phyloP scores from a whole-genome alignment of 2,888 invertebrate genomes.

The Automeris io region DNA sequence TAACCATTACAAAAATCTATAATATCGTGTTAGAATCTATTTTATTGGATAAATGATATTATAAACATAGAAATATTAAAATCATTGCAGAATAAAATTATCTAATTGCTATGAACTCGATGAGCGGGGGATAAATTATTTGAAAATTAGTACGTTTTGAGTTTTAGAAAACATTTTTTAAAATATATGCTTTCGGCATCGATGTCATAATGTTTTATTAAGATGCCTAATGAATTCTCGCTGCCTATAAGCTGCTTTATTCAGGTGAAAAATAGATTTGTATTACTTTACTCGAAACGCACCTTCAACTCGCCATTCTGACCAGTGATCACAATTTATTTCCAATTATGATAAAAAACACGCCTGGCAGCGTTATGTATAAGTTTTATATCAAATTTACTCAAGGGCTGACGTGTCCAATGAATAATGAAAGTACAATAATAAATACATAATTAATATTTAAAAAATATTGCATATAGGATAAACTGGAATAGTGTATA shows the following conservation, averaged over 20 bases:
- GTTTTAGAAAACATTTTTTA: too few species aligned
- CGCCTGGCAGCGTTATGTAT: constrained; percentile 39
- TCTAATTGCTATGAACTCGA: too few species aligned
- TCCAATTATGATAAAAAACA: constrained; percentile 8
- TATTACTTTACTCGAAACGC: constrained; percentile 24
- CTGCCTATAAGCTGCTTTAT: not conserved
- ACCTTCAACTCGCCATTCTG: not conserved
- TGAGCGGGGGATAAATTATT: too few species aligned
- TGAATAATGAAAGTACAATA: constrained; percentile 68
- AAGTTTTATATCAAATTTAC: constrained; percentile 71
- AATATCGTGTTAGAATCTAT: too few species aligned
- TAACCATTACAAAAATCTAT: too few species aligned
- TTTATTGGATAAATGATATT: too few species aligned
- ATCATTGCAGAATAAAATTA: too few species aligned
- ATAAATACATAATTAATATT: constrained; percentile 32
- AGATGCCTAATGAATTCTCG: not conserved
- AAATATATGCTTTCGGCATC: not conserved
- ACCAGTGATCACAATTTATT: constrained; percentile 4
- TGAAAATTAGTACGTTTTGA: too few species aligned
- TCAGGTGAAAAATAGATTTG: not conserved
- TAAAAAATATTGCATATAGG: constrained; percentile 57
- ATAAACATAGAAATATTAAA: too few species aligned
- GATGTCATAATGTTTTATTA: not conserved
- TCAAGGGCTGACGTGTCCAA: constrained; percentile 52
- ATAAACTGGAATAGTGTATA: constrained; percentile 52